Conservation (phyloP, 2,888 invertebrate genomes). For the Mesorhabditis spiculigera region DNA sequence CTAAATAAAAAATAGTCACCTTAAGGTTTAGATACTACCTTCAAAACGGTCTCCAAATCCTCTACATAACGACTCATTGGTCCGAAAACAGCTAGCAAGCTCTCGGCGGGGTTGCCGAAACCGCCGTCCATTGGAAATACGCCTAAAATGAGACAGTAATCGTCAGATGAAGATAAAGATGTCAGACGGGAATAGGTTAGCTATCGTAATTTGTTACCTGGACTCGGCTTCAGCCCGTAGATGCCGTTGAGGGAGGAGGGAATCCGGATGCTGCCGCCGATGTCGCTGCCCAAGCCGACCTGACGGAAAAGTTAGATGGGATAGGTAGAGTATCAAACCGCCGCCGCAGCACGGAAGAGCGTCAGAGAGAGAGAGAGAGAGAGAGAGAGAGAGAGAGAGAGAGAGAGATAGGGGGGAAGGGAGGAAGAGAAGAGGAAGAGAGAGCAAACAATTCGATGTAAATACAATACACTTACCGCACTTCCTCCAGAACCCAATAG, state of each 20-base stretch:
- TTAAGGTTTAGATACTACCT: constrained; percentile 1
- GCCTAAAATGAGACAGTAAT: background rate
- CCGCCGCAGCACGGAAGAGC: no score
- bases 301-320: background rate
- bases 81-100: background rate
- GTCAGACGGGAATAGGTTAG: background rate
- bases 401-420: no score
- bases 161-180: background rate
- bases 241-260: background rate
- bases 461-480: background rate
- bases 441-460: no score
- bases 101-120: background rate
- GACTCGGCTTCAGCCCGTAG: constrained; percentile 1
- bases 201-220: background rate
- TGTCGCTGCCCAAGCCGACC: constrained; percentile 2
- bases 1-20: background rate
- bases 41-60: constrained; percentile 6
- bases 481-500: background rate
- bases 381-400: no score
- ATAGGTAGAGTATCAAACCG: no score
- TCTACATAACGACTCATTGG: constrained; percentile 3
- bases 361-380: no score
- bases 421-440: no score
- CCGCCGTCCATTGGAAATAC: background rate
- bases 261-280: constrained; percentile 1